A percentile compares a stretch with the other conserved stretches of the same genome.
These are phyloP conservation scores for Spilarctia lutea DNA, from an alignment of 2,888 invertebrate genomes.

Conservation along the genomic window DNA sequence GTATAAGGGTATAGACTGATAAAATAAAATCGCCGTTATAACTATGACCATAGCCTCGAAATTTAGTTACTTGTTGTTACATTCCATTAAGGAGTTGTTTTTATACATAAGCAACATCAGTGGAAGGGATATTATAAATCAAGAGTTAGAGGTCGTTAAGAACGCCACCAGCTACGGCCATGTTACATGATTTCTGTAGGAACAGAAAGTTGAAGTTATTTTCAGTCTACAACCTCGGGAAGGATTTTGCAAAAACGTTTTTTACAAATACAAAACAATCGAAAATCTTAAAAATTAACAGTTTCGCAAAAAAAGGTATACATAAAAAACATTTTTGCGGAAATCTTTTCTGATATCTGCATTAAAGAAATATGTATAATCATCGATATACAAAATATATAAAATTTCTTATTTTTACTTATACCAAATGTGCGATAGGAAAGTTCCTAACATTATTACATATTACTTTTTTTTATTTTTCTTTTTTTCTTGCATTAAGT, in stretches of 20 bases:
- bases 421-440: conserved; percentile 61
- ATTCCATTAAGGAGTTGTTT: not conserved
- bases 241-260: conserved; percentile 65
- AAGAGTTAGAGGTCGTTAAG: not conserved
- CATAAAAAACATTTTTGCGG: conserved; percentile 62
- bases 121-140: not conserved
- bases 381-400: conserved; percentile 56
- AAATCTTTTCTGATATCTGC: conserved; percentile 71
- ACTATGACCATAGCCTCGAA: conserved; percentile 13
- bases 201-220: conserved; percentile 28
- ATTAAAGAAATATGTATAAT: conserved; percentile 64
- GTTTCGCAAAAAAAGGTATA: conserved; percentile 51
- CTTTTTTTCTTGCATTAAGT: conserved; percentile 57
- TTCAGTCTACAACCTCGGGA: conserved; percentile 60
- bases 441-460: conserved; percentile 56
- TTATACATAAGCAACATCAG: not conserved
- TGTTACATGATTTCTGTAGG: conserved; percentile 7
- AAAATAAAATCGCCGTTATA: conserved; percentile 21
- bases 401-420: conserved; percentile 53
- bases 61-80: not conserved
- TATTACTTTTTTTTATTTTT: conserved; percentile 49
- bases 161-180: conserved; percentile 3
- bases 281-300: conserved; percentile 51
- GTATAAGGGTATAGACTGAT: conserved; percentile 62
- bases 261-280: conserved; percentile 57